Evolutionary conservation across 2,888 invertebrate species (phyloP), one percentile per base, ranked within the genome.

Genomic region (Eupithecia tripunctaria): DNA sequence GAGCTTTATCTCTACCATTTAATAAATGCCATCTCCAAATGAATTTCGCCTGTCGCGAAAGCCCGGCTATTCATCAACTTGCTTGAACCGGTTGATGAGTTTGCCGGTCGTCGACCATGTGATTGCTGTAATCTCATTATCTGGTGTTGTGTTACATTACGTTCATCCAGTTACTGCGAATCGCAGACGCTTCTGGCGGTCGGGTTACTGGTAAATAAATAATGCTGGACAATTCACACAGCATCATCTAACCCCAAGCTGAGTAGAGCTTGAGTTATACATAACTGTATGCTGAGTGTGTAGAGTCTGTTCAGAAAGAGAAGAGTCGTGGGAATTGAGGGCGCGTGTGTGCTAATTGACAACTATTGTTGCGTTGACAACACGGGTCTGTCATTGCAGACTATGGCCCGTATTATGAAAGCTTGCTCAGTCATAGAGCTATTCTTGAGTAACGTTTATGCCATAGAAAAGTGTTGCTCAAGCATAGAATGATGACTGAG

Each of bases 51-150:
- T 71, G 71, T 67, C 73, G 67, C 41, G 21, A 62, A 41, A 70
- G 63, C 25, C 64, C 65, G 47, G 59, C 63, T 63, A 71, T 71
- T 67, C 71, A 71, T 68, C 74, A 67, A 62, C 59, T 36, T 36
- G 66, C 56, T 47, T 47, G 72, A 47, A 68, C 64, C 65, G 68
- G 72, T 68, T 71, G 76, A 76, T 72, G 70, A 67, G 74, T 74
- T 74, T 18, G 76, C 74, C 70, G 78, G 76, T 76, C 78, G 74
- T 76, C 74, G 77, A 70, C 79, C 80, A 80, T 70, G 72, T 79
- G 76, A 81, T 81, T 78, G 76, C 76, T 68, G 73, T 80, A 79
- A 81, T 81, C 78, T 75, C 60, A 77, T 82, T 80, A 78, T 72
- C 70, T 77, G 66, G 76, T 70, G 68, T 78, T 78, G 76, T 79